These are phyloP conservation scores for Mylabris phalerata DNA, from an alignment of 1,140 invertebrate species.

Conservation along the genomic window DNA sequence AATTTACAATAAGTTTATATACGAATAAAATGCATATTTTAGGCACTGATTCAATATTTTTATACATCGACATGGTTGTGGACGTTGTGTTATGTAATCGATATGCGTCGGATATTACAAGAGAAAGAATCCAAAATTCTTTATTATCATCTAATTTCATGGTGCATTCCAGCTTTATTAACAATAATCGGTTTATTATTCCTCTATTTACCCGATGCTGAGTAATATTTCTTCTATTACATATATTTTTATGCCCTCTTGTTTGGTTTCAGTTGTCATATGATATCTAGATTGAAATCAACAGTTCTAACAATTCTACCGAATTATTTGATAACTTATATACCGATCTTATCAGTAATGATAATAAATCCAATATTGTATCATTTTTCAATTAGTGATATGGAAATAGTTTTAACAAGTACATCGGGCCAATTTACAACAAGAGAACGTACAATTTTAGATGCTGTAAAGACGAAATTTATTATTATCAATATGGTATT, in stretches of 20 bases:
- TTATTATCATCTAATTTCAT: conserved; percentile 62
- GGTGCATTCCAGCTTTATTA: conserved; percentile 61
- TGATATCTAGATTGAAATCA: conserved; percentile 49
- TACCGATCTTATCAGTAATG: conserved; percentile 68
- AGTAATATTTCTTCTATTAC: conserved; percentile 48
- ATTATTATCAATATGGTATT: conserved; percentile 68
- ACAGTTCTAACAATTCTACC: conserved; percentile 63
- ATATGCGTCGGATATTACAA: conserved; percentile 61
- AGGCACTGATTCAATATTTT: conserved; percentile 81
- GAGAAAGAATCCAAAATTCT: conserved; percentile 51
- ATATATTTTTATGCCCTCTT: background rate
- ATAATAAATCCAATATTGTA: conserved; percentile 69
- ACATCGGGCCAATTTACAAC: conserved; percentile 59
- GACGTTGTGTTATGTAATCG: conserved; percentile 76
- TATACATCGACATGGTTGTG: conserved; percentile 78
- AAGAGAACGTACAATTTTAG: conserved; percentile 62
- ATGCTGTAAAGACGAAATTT: conserved; percentile 65
- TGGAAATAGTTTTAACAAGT: conserved; percentile 54
- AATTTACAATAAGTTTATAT: background rate
- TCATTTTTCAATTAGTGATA: conserved; percentile 53
- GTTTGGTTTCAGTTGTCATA: conserved; percentile 60
- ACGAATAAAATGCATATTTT: conserved; percentile 21
- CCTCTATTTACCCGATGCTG: conserved; percentile 67
- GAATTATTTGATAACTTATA: conserved; percentile 69
- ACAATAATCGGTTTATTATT: conserved; percentile 61